Percentiles rank a stretch among this genome's conserved stretches.
Evolutionary conservation across 2,888 invertebrate genomes (phyloP).

Genomic region (Pristionchus exspectatus): DNA sequence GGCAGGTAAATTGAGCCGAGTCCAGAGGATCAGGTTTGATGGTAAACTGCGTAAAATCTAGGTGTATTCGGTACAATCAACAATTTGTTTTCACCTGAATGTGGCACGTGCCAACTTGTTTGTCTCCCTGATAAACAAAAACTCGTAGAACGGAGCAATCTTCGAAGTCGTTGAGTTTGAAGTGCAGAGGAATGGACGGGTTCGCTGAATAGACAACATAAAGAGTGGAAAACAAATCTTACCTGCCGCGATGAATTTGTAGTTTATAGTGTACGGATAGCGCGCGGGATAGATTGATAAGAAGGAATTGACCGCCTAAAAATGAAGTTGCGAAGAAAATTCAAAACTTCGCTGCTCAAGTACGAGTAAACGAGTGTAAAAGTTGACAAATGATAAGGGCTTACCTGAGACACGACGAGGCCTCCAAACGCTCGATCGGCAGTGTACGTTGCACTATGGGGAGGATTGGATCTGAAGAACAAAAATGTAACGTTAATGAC

Average conservation of each 20-base stretch:
- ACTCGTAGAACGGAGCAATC: background rate
- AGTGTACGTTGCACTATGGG: background rate
- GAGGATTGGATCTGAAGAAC: background rate
- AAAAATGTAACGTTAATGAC: no score
- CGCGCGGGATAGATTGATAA: background rate
- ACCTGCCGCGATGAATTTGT: background rate
- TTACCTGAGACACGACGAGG: background rate
- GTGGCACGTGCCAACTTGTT: background rate
- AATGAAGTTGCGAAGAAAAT: background rate
- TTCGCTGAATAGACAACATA: background rate
- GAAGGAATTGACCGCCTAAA: background rate
- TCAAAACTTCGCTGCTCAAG: background rate
- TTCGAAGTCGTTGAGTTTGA: background rate
- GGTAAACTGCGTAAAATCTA: background rate
- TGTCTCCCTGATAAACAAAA: background rate
- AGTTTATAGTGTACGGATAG: background rate
- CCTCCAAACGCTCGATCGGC: background rate
- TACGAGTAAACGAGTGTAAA: no score
- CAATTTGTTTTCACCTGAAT: background rate
- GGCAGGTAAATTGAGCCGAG: background rate
- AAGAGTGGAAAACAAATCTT: background rate
- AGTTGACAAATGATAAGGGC: background rate
- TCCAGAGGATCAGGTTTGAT: background rate
- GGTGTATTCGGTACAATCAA: background rate
- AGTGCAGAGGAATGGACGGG: background rate